Conservation (phyloP, 2,888 invertebrate genomes). For the Caenorhabditis sinica region DNA sequence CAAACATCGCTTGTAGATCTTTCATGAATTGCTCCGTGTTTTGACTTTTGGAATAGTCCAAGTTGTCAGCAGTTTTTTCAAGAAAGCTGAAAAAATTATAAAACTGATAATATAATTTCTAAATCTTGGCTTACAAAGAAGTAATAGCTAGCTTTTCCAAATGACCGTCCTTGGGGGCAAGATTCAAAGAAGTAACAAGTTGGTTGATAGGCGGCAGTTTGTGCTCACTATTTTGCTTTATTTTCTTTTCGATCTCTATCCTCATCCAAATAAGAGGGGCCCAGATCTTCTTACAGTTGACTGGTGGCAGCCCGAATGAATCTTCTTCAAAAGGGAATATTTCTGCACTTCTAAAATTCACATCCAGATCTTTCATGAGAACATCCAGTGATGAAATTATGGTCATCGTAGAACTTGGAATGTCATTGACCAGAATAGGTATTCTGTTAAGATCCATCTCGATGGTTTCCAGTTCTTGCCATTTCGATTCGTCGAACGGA, state of each 20-base stretch:
- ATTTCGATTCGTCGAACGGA: constrained; percentile 32
- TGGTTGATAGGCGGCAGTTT: neutral
- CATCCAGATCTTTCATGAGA: constrained; percentile 2
- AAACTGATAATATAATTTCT: neutral
- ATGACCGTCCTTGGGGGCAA: constrained; percentile 40
- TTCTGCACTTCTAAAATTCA: constrained; percentile 8
- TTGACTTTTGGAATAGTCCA: constrained; percentile 16
- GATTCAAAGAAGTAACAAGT: constrained; percentile 12
- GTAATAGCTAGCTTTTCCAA: constrained; percentile 25
- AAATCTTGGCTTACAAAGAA: constrained; percentile 42
- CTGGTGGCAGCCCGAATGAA: constrained; percentile 47
- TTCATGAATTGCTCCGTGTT: constrained; percentile 15
- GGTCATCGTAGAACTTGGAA: neutral
- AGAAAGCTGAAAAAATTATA: constrained; percentile 42
- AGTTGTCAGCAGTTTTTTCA: constrained; percentile 45
- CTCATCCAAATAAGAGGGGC: constrained; percentile 40
- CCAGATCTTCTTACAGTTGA: constrained; percentile 43
- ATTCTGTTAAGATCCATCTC: constrained; percentile 35
- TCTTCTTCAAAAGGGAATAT: constrained; percentile 41
- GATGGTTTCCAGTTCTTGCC: constrained; percentile 37
- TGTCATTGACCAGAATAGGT: constrained; percentile 16
- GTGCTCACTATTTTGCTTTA: constrained; percentile 4
- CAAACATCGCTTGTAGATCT: constrained; percentile 29
- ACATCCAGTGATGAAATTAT: neutral
- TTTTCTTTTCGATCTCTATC: constrained; percentile 32